Base-by-base conservation (phyloP, 2,888 invertebrate genomes). In the Gonocerus acuteangulatus region DNA sequence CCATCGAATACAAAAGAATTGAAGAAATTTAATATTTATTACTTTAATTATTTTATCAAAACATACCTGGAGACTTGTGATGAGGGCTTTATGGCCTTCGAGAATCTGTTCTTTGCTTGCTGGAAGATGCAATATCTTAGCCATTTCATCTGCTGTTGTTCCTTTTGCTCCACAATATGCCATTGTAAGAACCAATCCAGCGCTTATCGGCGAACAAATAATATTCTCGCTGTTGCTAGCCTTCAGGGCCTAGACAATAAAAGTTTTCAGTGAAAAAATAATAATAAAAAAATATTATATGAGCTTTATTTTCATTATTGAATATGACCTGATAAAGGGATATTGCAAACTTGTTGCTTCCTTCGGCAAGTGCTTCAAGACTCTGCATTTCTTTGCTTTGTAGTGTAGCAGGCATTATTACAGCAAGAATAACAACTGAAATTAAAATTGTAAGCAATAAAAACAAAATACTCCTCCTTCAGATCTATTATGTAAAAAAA, bases 261-360 rank as follows among this genome's bases (percentile, higher is more conserved):
- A 16, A 48, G 16, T 2, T 27, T 2, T 11, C 32, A 9, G 32
- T 27, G 6, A 48, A 23, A n/a, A 48, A 18, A 16, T 42, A 15
- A 44, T 19, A 18, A 18, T 16, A 16, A 44, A 44, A 6, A 2
- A 16, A 44, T 16, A 7, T 9, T 11, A 9, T 42, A 11, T 2
- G 16, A 1, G 1, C 19, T 42, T 42, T 42, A 9, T 18, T n/a
- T n/a, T n/a, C n/a, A n/a, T n/a, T n/a, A n/a, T n/a, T n/a, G n/a
- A n/a, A n/a, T n/a, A n/a, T 51, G 32, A 51, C 51, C 36, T 51
- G 34, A 36, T 51, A 51, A 2, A 51, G 19, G 19, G 32, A 13
- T 34, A 36, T 11, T 19, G 51, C 51, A 21, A 51, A 51, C 6
- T 51, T 36, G 32, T 51, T 36, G 13, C 32, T 51, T 4, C 15